These are phyloP conservation scores for Ibycter americanus DNA, from an alignment of 2,797 vertebrate genomes.

Conservation along the genomic window DNA sequence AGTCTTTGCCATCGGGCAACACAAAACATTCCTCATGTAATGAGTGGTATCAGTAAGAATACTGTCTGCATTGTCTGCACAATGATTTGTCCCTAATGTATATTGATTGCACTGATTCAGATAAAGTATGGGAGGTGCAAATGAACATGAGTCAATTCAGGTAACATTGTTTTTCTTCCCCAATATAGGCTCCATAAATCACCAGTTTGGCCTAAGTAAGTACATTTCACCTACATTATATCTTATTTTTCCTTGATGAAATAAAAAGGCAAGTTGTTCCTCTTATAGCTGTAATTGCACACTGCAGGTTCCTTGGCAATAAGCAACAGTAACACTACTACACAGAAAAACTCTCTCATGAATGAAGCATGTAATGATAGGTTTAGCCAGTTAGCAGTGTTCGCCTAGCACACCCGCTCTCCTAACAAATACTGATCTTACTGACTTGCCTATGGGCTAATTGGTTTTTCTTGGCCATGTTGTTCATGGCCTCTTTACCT, in stretches of 20 bases:
- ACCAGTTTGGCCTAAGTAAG: constrained; percentile 74
- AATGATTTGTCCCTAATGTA: not conserved
- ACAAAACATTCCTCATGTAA: not conserved
- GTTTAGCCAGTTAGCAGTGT: not conserved
- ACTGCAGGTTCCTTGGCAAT: not conserved
- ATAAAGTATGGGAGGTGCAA: not conserved
- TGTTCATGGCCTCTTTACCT: not conserved
- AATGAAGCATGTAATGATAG: not conserved
- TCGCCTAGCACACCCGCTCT: not conserved
- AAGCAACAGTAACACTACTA: not conserved
- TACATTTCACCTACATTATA: constrained; percentile 27
- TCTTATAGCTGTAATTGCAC: not conserved
- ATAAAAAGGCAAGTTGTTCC: not conserved
- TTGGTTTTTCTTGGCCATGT: not conserved
- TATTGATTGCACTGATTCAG: not conserved
- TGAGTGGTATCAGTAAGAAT: not conserved
- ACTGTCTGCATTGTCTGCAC: not conserved
- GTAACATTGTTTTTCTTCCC: not conserved
- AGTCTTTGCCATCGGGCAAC: not conserved
- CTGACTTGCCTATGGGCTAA: not conserved
- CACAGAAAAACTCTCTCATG: not conserved
- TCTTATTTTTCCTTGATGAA: not conserved
- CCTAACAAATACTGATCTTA: not conserved
- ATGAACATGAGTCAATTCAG: not conserved
- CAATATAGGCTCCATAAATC: constrained; percentile 78